Evolutionary conservation across 1,140 invertebrate species (phyloP).

Genomic region (Penaeus chinensis): DNA sequence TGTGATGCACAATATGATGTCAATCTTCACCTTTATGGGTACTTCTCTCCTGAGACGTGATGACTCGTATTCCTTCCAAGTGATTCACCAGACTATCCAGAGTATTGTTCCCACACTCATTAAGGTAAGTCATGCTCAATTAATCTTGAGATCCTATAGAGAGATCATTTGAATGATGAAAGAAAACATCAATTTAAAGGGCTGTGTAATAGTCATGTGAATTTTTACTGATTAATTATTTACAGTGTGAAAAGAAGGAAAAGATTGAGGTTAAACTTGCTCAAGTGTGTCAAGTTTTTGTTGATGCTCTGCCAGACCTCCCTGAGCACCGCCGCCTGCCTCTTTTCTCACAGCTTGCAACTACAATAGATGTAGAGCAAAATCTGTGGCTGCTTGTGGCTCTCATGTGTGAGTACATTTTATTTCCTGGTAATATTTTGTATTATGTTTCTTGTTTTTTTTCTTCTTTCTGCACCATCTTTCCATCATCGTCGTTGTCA

Average conservation of each 20-base stretch:
- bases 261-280: conserved; percentile 10
- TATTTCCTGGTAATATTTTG: too few species aligned
- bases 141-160: background rate
- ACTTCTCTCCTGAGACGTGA: conserved; percentile 90
- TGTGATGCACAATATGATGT: conserved; percentile 91
- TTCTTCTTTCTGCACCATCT: background rate
- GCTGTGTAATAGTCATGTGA: background rate
- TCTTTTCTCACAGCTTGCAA: conserved; percentile 83
- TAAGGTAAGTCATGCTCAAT: conserved; percentile 65
- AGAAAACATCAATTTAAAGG: too few species aligned
- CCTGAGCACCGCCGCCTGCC: conserved; percentile 86
- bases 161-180: too few species aligned
- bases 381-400: conserved; percentile 77
- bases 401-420: conserved; percentile 64
- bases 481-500: too few species aligned
- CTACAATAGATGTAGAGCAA: conserved; percentile 77
- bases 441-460: conserved; percentile 32
- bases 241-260: conserved; percentile 17
- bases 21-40: conserved; percentile 96
- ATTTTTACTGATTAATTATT: background rate
- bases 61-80: conserved; percentile 92
- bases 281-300: conserved; percentile 76
- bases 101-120: conserved; percentile 89
- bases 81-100: conserved; percentile 90
- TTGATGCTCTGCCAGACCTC: conserved; percentile 87